Evolutionary conservation across 2,888 invertebrate species (phyloP), one percentile per base, ranked within the genome.

Genomic region (Timema cristinae): DNA sequence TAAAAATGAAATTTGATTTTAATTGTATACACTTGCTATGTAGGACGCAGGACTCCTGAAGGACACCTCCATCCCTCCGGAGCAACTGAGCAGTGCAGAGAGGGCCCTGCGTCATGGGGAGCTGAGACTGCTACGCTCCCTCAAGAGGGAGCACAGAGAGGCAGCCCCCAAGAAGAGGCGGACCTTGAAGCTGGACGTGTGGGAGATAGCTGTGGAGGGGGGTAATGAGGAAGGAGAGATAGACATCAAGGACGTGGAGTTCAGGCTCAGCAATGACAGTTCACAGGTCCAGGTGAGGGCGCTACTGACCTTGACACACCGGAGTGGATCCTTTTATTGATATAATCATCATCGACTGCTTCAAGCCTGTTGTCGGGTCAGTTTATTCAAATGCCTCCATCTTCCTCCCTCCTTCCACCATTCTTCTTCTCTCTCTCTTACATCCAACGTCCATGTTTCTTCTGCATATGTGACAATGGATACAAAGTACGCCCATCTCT

Each of bases 201-300:
- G 88, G 80, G 89, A 90, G 77, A 86, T 90, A 54, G 87, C 90
- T 69, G 85, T 85, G 48, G 83, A 85, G 16, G 84, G 85, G 69
- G 83, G 84, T 0, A 84, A 86, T 51, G 81, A 80, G 11, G 79
- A 78, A n/a, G 84, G 85, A 0, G 86, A 87, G 67, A 83, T 91
- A 66, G 91, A 95, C 82, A 91, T 95, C 77, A 86, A 93, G 70
- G 95, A 96, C 79, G 88, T 96, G 7, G 95, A 96, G 82, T 96
- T 96, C 81, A 85, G 93, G 47, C 86, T 96, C 82, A 89, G 88
- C 54, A 90, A 95, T 79, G 92, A 95, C 81, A 86, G 87, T 5
- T 84, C 86, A 8, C 87, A 92, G 78, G 89, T 95, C 76, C 89
- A 90, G 79, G 88, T 89, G 79, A 74, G 71, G 73, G 48, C 6